Evolutionary conservation across 2,888 invertebrate genomes (phyloP).

Genomic region (Sicus ferrugineus): DNA sequence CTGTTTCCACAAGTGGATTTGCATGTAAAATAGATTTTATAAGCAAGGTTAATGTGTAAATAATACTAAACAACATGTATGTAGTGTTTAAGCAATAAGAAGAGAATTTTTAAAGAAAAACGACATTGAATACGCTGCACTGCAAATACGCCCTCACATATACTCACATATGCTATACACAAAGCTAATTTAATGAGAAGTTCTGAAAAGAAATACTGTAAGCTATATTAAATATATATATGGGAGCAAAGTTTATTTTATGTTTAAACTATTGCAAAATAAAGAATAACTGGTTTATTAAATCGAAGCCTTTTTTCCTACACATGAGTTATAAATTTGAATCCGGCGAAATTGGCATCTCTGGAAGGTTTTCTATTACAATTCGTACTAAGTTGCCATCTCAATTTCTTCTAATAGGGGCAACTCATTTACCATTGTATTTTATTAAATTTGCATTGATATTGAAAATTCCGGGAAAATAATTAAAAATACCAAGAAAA

Average conservation of each 20-base stretch:
- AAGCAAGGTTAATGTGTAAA: constrained; percentile 28
- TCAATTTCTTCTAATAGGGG: no score
- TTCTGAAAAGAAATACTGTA: no score
- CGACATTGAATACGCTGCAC: neutral
- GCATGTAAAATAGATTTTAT: constrained; percentile 22
- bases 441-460: no score
- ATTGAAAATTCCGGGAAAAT: no score
- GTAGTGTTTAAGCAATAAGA: constrained; percentile 14
- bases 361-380: no score
- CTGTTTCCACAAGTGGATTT: constrained; percentile 14
- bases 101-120: constrained; percentile 5
- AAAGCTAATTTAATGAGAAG: neutral
- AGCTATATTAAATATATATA: constrained; percentile 13
- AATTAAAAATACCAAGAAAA: no score
- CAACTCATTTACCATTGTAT: no score
- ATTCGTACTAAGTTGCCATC: no score
- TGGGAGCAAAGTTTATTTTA: constrained; percentile 34
- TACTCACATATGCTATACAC: neutral
- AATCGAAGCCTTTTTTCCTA: no score
- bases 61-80: constrained; percentile 26
- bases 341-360: no score
- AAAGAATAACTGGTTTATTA: constrained; percentile 32
- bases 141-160: neutral
- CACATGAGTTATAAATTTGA: no score
- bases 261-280: constrained; percentile 33